Evolutionary conservation across 2,797 vertebrate species (phyloP).

Genomic region (Austrolebias charrua): DNA sequence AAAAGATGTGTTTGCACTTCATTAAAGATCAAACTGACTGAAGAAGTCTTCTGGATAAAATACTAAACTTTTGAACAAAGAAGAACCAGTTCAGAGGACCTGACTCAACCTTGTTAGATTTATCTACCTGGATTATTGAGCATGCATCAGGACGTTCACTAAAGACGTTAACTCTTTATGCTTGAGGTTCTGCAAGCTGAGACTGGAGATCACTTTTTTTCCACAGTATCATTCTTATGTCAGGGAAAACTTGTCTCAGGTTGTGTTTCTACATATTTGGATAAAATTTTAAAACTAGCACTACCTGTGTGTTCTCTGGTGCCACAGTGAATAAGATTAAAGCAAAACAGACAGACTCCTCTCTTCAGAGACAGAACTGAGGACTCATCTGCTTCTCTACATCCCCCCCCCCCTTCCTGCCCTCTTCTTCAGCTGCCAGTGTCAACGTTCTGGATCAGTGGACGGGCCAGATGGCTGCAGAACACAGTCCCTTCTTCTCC

Average conservation of each 20-base stretch:
- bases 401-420: conserved; percentile 38
- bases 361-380: conserved; percentile 53
- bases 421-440: conserved; percentile 71
- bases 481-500: conserved; percentile 60
- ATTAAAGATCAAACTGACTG: neutral
- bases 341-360: conserved; percentile 54
- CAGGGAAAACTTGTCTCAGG: conserved; percentile 13
- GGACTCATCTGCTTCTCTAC: conserved; percentile 43
- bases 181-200: conserved; percentile 5
- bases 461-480: conserved; percentile 77
- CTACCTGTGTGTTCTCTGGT: conserved; percentile 17
- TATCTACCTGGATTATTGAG: no score
- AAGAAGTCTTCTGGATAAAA: no score
- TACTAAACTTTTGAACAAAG: no score
- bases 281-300: conserved; percentile 28
- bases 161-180: conserved; percentile 3
- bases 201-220: conserved; percentile 21
- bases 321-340: conserved; percentile 50
- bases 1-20: conserved; percentile 16
- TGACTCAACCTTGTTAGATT: no score
- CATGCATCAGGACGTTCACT: neutral
- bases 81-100: no score
- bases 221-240: conserved; percentile 16
- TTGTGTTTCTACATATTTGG: conserved; percentile 15
- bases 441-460: conserved; percentile 80